phyloP scores from a whole-genome alignment of 2,888 invertebrate species.

The Drosophila sordidula region DNA sequence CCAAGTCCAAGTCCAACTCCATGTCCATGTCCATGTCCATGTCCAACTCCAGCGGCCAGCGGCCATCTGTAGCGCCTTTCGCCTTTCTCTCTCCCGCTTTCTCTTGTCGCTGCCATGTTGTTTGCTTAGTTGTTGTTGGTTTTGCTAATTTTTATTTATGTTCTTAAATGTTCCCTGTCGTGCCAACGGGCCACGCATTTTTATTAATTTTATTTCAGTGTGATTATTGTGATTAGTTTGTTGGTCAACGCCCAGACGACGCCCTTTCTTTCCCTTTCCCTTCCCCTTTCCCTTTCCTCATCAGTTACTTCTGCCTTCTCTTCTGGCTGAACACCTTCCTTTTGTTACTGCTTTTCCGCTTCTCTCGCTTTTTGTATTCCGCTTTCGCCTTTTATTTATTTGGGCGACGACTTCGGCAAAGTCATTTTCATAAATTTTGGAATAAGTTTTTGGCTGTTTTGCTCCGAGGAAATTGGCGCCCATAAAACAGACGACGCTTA shows the following conservation, averaged over 20 bases:
- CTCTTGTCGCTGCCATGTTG: slow-evolving; percentile 23
- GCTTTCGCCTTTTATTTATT: slow-evolving; percentile 61
- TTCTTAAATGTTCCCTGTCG: slow-evolving; percentile 75
- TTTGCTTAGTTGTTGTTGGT: slow-evolving; percentile 70
- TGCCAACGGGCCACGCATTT: slow-evolving; percentile 78
- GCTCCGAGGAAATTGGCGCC: slow-evolving; percentile 60
- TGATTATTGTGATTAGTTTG: slow-evolving; percentile 82
- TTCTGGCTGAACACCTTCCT: slow-evolving; percentile 48
- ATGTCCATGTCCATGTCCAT: slow-evolving; percentile 18
- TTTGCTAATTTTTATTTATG: slow-evolving; percentile 82
- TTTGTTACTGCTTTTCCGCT: slow-evolving; percentile 20
- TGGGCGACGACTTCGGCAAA: slow-evolving; percentile 66
- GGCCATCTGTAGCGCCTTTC: not conserved
- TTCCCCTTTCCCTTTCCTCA: not conserved
- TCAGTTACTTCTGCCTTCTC: not conserved
- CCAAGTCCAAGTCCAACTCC: slow-evolving; percentile 35
- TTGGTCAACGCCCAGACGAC: slow-evolving; percentile 47
- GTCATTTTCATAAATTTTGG: slow-evolving; percentile 78
- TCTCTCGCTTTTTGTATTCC: not conserved
- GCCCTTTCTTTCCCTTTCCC: not conserved
- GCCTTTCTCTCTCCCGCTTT: not conserved
- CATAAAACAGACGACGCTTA: slow-evolving; percentile 67
- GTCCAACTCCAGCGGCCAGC: not conserved
- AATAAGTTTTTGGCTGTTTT: slow-evolving; percentile 49
- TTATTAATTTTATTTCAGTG: slow-evolving; percentile 82